A percentile compares a stretch with the other conserved stretches of the same genome.
Evolutionary conservation across 2,888 invertebrate species (phyloP).

Genomic region (Magallana nippona): DNA sequence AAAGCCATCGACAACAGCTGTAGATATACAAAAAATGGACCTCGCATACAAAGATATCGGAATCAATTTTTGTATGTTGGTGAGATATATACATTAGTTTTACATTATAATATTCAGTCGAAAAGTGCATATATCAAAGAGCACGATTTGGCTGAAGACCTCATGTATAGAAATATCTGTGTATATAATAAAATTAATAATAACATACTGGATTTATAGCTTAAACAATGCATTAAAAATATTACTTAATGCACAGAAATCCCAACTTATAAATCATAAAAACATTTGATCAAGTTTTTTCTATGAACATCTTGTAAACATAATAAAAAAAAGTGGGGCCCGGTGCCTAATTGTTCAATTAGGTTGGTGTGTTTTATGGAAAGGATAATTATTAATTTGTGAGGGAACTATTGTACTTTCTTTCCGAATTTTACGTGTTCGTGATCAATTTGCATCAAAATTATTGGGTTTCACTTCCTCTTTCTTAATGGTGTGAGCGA

Average conservation of each 20-base stretch:
- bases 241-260: no score
- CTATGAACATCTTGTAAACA: neutral
- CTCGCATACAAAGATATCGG: conserved; percentile 19
- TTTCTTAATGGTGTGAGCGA: conserved; percentile 7
- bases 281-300: neutral
- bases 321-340: neutral
- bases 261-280: no score
- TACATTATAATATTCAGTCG: neutral
- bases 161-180: no score
- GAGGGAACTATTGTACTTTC: neutral
- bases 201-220: no score
- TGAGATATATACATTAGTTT: neutral
- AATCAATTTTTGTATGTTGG: neutral
- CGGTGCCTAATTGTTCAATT: conserved; percentile 10
- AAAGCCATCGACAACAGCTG: conserved; percentile 34
- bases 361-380: neutral
- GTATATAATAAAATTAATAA: no score
- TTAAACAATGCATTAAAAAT: no score
- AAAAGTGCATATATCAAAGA: neutral
- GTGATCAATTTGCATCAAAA: conserved; percentile 43
- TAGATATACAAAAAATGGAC: conserved; percentile 32
- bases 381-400: conserved; percentile 14
- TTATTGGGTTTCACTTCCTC: conserved; percentile 41
- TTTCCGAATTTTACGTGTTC: conserved; percentile 25
- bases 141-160: neutral